Evolutionary conservation across 2,113 vertebrate species (phyloP), one percentile per base, ranked within the genome.

Genomic region (Stigmatopora nigra): DNA sequence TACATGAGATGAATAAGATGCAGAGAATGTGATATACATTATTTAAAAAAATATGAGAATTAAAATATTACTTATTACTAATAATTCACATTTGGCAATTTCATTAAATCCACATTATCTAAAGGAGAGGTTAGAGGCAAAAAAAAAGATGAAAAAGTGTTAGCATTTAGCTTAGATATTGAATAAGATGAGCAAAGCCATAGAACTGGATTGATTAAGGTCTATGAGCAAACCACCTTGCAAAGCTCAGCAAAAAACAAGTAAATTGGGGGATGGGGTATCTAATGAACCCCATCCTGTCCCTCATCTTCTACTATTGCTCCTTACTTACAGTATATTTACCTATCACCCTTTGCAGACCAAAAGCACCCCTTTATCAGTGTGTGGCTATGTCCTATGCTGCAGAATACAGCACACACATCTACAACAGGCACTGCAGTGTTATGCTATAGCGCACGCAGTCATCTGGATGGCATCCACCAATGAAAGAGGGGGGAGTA

Each of bases 381-480:
- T 67, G 35, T 71, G 62, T 80, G 67, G 65, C 76, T 76, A 75
- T 65, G 73, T 77, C 71, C 69, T 83, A 86, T 90, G 88, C 90
- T 88, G 88, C 84, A 89, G 82, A 87, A 81, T 81, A 63, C 65
- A 85, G 87, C 85, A 72, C 83, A 87, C 88, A 89, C 88, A 89
- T 89, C 88, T 87, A 83, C 82, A 89, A 88, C 79, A 52, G 76
- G 82, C 82, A 87, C 90, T 88, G 89, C 90, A 90, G 89, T 91
- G 76, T 83, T 90, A 88, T 89, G 88, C 89, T 91, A 89, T 89
- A 89, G 89, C 88, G 90, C 88, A 89, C 80, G 77, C 62, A 70
- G 78, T 82, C 71, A 60, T 70, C 66, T 55, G 64, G 58, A 67
- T 57, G 44, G n/a, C n/a, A 12, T 44, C 58, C 36, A 44, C 59